A percentile compares a stretch with the other conserved stretches of the same genome.
These are phyloP conservation scores for Vesta saturnalis DNA, from an alignment of 2,888 invertebrate genomes.

Conservation along the genomic window DNA sequence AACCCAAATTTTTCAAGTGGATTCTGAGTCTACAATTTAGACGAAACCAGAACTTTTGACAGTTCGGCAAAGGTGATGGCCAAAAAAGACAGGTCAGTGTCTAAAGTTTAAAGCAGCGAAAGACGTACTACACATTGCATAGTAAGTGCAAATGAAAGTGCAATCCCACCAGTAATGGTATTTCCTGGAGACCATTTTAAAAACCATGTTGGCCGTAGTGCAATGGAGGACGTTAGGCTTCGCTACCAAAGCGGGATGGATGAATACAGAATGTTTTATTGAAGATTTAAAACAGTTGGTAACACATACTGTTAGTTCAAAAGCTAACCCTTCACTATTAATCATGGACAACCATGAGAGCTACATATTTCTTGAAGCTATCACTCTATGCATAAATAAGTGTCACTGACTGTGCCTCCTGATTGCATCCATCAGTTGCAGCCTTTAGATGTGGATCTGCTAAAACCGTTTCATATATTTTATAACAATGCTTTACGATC, in stretches of 20 bases:
- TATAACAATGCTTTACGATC: too few species aligned
- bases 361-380: neutral
- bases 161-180: neutral
- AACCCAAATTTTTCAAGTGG: neutral
- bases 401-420: neutral
- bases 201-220: neutral
- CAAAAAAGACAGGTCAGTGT: neutral
- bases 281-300: neutral
- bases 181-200: constrained; percentile 14
- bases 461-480: neutral
- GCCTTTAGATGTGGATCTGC: neutral
- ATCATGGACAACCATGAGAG: constrained; percentile 1
- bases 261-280: neutral
- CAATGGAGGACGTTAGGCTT: neutral
- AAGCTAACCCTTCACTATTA: neutral
- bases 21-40: neutral
- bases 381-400: neutral
- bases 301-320: neutral
- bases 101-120: neutral
- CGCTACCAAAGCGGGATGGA: constrained; percentile 9
- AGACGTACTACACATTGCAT: neutral
- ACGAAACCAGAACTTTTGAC: neutral
- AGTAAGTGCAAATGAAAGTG: constrained; percentile 11
- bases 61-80: neutral
- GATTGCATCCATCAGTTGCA: neutral